Percentiles rank a stretch among this genome's conserved stretches.
phyloP scores from a whole-genome alignment of 2,888 invertebrate genomes.

The Cyclophora punctaria region DNA sequence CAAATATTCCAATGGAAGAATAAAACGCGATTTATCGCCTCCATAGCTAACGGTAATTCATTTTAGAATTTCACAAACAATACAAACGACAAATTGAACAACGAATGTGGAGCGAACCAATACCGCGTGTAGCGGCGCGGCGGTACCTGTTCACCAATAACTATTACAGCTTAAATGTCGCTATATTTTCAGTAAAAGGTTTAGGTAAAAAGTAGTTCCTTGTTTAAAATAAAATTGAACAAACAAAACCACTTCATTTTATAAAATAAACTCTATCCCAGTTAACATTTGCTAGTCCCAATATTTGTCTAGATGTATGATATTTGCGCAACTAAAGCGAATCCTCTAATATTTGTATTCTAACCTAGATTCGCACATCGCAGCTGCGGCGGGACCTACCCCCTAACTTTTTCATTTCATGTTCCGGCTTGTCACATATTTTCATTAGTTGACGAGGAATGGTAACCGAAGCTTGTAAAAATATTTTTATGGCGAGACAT shows the following conservation, averaged over 20 bases:
- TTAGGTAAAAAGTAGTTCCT: neutral
- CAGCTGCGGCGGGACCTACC: constrained; percentile 6
- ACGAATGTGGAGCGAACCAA: neutral
- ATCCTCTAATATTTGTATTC: neutral
- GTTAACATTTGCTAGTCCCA: no score
- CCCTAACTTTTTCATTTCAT: constrained; percentile 27
- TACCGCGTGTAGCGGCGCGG: neutral
- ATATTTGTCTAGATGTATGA: neutral
- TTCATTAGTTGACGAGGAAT: constrained; percentile 31
- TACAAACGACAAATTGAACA: constrained; percentile 12
- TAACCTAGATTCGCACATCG: constrained; percentile 16
- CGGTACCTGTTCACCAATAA: neutral
- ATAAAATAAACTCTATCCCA: no score
- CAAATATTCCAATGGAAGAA: constrained; percentile 31
- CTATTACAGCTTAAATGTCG: neutral
- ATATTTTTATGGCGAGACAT: constrained; percentile 20
- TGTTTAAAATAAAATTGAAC: neutral
- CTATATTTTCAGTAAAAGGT: neutral
- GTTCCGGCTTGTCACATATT: constrained; percentile 28
- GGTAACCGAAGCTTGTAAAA: constrained; percentile 22
- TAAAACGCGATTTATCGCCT: constrained; percentile 31
- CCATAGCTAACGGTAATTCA: constrained; percentile 30
- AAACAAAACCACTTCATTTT: no score
- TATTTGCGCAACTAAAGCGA: neutral
- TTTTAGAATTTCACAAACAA: constrained; percentile 38